Percentiles rank a stretch among this genome's conserved stretches.
Evolutionary conservation across 2,888 invertebrate genomes (phyloP).

Genomic region (Scaptomyza polygonia): DNA sequence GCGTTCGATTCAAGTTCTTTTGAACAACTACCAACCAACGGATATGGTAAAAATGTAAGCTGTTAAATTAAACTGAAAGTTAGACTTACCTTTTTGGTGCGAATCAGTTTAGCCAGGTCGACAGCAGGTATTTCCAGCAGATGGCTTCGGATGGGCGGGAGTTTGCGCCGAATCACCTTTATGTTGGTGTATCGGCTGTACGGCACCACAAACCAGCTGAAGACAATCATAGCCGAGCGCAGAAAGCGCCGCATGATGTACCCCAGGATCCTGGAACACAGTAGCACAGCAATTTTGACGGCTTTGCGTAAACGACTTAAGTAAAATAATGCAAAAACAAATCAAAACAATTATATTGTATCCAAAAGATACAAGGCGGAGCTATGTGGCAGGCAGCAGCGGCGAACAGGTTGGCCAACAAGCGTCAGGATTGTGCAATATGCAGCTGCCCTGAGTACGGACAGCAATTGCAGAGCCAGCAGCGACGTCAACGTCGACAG

Average conservation of each 20-base stretch:
- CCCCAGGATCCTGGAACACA: constrained; percentile 86
- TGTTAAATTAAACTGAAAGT: background rate
- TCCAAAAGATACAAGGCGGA: constrained; percentile 36
- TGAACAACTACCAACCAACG: constrained; percentile 14
- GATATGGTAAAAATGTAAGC: constrained; percentile 11
- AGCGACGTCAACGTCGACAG: constrained; percentile 16
- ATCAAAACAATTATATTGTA: constrained; percentile 19
- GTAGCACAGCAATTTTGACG: constrained; percentile 84
- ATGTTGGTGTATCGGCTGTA: constrained; percentile 85
- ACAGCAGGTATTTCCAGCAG: constrained; percentile 89
- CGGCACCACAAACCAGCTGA: constrained; percentile 86
- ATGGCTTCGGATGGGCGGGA: constrained; percentile 88
- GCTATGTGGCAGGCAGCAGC: constrained; percentile 1
- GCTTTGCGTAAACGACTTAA: constrained; percentile 67
- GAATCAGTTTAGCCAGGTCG: constrained; percentile 89
- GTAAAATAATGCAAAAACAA: constrained; percentile 29
- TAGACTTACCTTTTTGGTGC: constrained; percentile 87
- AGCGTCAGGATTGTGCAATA: constrained; percentile 77
- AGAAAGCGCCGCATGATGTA: constrained; percentile 87
- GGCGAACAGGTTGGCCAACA: constrained; percentile 67
- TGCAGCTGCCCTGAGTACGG: constrained; percentile 57
- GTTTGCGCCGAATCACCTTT: constrained; percentile 86
- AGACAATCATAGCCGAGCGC: constrained; percentile 86
- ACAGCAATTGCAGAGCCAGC: constrained; percentile 44
- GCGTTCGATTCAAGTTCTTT: constrained; percentile 34